Base-by-base conservation (phyloP, 1,140 invertebrate species). In the Calliphora vicina region DNA sequence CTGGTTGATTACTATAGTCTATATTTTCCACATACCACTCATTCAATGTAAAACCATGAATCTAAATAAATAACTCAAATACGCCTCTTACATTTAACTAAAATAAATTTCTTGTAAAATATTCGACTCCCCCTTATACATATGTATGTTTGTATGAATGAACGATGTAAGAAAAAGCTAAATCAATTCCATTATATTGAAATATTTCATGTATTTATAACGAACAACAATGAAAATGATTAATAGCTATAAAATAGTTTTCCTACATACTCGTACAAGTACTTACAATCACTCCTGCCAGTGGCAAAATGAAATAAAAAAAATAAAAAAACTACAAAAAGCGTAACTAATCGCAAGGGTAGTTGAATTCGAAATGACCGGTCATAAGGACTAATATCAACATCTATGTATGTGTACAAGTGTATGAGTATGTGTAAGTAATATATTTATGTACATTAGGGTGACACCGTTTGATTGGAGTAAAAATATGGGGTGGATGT, bases 221-320 rank as follows among this genome's bases (percentile, higher is more conserved):
- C 10, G 74, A 25, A 10, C 73, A 42, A 72, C 82, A 27, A 83
- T 84, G 81, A 84, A 86, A 84, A 86, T 86, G 86, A 86, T 86
- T 85, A 86, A 86, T 86, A 85, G 76, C 50, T 82, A 61, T 73
- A 61, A 82, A 73, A 82, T 72, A 78, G 74, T 78, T 78, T 45
- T 78, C 17, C 5, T 29, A 74, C 72, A 74, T 42, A 43, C 35
- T 13, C 72, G 29, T 76, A 76, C 73, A 35, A 76, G 50, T 57
- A 76, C 35, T 74, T n/a, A 27, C 27, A 27, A 29, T 35, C 72
- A 15, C 27, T 74, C 74, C n/a, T 12, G 74, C 35, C 74, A 43
- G 5, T 35, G 26, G 67, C 35, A 8, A 35, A 35, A 35, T 35
- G 10, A 35, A 35, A 35, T 35, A 35, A 35, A 35, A 35, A 35